Conservation (phyloP, 2,113 vertebrate genomes). For the Odontesthes bonariensis region DNA sequence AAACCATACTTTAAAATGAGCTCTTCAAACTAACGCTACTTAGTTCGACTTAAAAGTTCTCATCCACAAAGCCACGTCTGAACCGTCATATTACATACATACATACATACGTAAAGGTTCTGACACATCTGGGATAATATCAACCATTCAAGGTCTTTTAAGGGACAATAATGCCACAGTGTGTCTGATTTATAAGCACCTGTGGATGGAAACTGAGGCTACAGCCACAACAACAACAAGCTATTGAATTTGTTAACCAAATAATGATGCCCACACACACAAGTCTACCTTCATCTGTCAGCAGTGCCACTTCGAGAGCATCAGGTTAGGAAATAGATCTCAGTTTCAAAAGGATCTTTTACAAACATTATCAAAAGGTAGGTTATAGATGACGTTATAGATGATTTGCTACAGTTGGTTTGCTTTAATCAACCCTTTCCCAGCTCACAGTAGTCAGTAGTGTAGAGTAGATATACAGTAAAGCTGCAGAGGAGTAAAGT, state of each 20-base stretch:
- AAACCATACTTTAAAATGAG: slow-evolving; percentile 9
- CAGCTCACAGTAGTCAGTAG: slow-evolving; percentile 69
- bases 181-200: slow-evolving; percentile 22
- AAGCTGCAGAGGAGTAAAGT: slow-evolving; percentile 31
- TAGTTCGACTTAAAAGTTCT: slow-evolving; percentile 9
- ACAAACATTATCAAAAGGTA: slow-evolving; percentile 72
- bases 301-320: slow-evolving; percentile 25
- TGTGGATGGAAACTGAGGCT: slow-evolving; percentile 18
- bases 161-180: slow-evolving; percentile 15
- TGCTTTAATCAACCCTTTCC: background rate
- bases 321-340: slow-evolving; percentile 17
- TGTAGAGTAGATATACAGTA: slow-evolving; percentile 29
- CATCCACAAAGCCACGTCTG: slow-evolving; percentile 1
- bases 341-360: slow-evolving; percentile 44
- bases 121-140: slow-evolving; percentile 3
- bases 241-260: slow-evolving; percentile 70
- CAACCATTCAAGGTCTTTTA: background rate
- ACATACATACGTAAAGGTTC: background rate
- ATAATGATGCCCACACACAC: slow-evolving; percentile 34
- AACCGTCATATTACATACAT: slow-evolving; percentile 16
- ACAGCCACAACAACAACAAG: slow-evolving; percentile 40
- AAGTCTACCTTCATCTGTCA: slow-evolving; percentile 17
- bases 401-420: slow-evolving; percentile 40
- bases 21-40: slow-evolving; percentile 11
- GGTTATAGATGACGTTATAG: background rate